Evolutionary conservation across 2,888 invertebrate genomes (phyloP).

Genomic region (Geophilus truncorum): DNA sequence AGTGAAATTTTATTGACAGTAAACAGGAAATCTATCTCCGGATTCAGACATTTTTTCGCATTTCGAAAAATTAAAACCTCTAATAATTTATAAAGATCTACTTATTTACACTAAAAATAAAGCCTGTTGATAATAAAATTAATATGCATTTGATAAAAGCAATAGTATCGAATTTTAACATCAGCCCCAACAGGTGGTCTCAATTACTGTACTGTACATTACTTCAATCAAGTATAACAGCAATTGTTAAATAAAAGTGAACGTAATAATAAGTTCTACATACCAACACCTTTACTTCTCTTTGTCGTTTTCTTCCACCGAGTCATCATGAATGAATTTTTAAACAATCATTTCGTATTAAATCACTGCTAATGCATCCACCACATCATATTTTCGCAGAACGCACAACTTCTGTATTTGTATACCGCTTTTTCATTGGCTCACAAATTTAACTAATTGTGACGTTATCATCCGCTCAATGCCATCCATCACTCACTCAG

Average conservation of each 20-base stretch:
- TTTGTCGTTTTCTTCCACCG: constrained; percentile 66
- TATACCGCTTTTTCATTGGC: too few relatives aligned
- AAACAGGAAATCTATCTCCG: constrained; percentile 5
- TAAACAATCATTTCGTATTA: background rate
- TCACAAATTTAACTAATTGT: too few relatives aligned
- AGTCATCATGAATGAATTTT: constrained; percentile 55
- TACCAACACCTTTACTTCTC: constrained; percentile 74
- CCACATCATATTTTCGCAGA: too few relatives aligned
- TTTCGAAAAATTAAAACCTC: background rate
- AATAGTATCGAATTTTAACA: background rate
- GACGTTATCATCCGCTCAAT: too few relatives aligned
- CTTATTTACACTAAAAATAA: background rate
- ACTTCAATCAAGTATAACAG: too few relatives aligned
- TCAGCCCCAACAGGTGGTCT: background rate
- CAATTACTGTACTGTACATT: too few relatives aligned
- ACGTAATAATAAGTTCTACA: too few relatives aligned
- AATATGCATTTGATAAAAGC: too few relatives aligned
- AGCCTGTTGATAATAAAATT: too few relatives aligned
- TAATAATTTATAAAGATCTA: background rate
- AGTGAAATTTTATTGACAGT: too few relatives aligned
- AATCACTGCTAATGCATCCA: background rate
- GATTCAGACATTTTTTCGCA: background rate
- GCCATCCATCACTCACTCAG: too few relatives aligned
- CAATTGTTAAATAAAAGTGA: background rate
- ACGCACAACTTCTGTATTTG: too few relatives aligned